Evolutionary conservation across 1,140 invertebrate species (phyloP).

Genomic region (Apis mellifera): DNA sequence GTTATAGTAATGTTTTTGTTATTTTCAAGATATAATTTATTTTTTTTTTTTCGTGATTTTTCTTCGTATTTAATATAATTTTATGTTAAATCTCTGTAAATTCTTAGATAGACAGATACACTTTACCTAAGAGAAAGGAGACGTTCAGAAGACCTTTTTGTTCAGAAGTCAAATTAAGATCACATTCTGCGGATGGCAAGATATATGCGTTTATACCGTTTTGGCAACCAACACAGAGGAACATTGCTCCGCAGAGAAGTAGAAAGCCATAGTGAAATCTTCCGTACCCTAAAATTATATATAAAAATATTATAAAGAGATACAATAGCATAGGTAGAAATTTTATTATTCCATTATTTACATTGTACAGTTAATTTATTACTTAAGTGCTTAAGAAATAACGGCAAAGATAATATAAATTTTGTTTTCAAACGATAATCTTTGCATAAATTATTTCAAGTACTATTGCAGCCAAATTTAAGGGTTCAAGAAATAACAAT

Average conservation of each 20-base stretch:
- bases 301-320: neutral
- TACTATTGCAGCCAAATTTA: too few relatives aligned
- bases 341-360: too few relatives aligned
- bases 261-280: conserved; percentile 71
- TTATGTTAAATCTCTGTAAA: neutral
- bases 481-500: too few relatives aligned
- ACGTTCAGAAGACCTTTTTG: conserved; percentile 83
- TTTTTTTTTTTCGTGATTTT: neutral
- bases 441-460: too few relatives aligned
- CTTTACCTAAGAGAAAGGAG: conserved; percentile 82
- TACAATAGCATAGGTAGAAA: too few relatives aligned
- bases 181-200: conserved; percentile 82
- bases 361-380: too few relatives aligned
- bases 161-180: conserved; percentile 81
- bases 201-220: conserved; percentile 84
- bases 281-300: conserved; percentile 64
- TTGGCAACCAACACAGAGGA: conserved; percentile 83
- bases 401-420: too few relatives aligned
- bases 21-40: neutral
- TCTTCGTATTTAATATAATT: neutral
- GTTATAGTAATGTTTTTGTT: neutral
- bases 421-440: too few relatives aligned
- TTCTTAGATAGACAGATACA: too few relatives aligned
- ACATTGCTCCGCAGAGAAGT: conserved; percentile 73
- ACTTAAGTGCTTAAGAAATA: too few relatives aligned